Base-by-base conservation (phyloP, 1,140 invertebrate genomes). In the Cephus cinctus region DNA sequence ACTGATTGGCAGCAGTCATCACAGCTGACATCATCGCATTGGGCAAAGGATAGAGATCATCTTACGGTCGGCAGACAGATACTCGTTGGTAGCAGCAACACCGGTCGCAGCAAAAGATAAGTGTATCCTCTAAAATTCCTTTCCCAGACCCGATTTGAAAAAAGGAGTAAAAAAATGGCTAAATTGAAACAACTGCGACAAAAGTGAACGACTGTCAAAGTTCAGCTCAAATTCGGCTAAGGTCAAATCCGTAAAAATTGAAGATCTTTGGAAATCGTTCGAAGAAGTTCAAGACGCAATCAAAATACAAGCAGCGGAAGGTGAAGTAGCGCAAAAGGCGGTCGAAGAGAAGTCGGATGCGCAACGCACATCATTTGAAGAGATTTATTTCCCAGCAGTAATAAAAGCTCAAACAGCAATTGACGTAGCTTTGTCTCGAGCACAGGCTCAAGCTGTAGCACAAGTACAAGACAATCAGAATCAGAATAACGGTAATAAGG, bases 71-170 rank as follows among this genome's bases (percentile, higher is more conserved):
- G 8, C 25, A 27, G 25, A 27, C 25, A 27, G 25, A 27, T 27
- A 27, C n/a, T 27, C 25, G 25, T 27, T n/a, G 25, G 8, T 27
- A 27, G 25, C 8, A 27, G 25, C 25, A 8, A 27, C 25, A 27
- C n/a, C 25, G n/a, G 25, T 27, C 25, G 35, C 35, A 38, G 15
- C 35, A 38, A 38, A 38, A 38, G 35, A 20, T 38, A 4, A 38
- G 35, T 38, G 35, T 38, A 20, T 38, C 15, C 35, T 8, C 35
- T 18, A 15, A 8, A 18, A 18, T 38, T 38, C 15, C 16, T 38
- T 38, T n/a, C 35, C 35, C n/a, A 38, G 21, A 4, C 40, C 15
- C 15, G 40, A 42, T 42, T 42, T 22, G 40, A 42, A 8, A 27
- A 27, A 27, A 27, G 25, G n/a, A n/a, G 8, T n/a, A n/a, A n/a